phyloP scores from a whole-genome alignment of 2,113 vertebrate species.

The Microtus oregoni region DNA sequence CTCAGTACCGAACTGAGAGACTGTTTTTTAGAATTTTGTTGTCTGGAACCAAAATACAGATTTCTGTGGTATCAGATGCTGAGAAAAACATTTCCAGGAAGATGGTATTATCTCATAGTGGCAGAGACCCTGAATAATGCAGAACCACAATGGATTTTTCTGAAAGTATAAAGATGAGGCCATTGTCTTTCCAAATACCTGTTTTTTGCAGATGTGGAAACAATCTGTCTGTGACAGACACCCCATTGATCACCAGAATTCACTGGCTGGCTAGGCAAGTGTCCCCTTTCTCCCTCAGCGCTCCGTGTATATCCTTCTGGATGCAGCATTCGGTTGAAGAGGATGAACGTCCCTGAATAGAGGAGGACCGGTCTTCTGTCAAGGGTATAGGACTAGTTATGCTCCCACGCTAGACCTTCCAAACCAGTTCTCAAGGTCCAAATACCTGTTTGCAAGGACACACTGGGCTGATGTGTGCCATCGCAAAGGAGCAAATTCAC shows the following conservation, averaged over 20 bases:
- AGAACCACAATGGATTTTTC: not conserved
- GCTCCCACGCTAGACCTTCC: not conserved
- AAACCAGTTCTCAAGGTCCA: not conserved
- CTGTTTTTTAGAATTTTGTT: not conserved
- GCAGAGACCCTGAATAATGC: not conserved
- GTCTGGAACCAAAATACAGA: not conserved
- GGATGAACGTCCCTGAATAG: not conserved
- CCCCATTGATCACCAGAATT: not conserved
- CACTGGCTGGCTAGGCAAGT: not conserved
- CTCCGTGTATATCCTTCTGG: accelerated
- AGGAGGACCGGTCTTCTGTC: not conserved
- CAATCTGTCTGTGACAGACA: not conserved
- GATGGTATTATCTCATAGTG: not conserved
- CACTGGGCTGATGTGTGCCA: not conserved
- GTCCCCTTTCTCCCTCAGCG: not conserved
- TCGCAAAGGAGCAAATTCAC: not conserved
- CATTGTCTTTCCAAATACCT: not conserved
- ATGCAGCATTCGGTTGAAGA: not conserved
- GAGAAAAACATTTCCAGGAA: not conserved
- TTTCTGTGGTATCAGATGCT: not conserved
- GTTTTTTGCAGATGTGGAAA: not conserved
- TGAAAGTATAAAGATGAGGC: not conserved
- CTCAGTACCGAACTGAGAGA: not conserved
- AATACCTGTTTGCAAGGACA: not conserved
- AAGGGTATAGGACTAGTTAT: not conserved